Evolutionary conservation across 2,113 vertebrate species (phyloP).

Genomic region (Lepisosteus oculatus): DNA sequence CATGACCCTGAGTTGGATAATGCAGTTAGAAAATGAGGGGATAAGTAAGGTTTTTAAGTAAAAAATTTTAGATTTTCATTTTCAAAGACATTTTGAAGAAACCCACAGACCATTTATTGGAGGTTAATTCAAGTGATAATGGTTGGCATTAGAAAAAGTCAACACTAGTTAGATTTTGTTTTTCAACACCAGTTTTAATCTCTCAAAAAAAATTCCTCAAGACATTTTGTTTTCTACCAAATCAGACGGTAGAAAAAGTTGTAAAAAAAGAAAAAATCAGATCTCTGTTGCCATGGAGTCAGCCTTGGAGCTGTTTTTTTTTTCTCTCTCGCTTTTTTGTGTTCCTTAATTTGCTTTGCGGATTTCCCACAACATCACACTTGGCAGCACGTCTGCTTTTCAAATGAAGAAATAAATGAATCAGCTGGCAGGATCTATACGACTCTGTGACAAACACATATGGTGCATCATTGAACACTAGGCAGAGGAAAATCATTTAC

Average conservation of each 20-base stretch:
- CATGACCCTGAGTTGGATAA: too few relatives aligned
- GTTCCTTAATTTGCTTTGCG: neutral
- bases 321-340: neutral
- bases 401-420: constrained; percentile 23
- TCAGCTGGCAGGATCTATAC: constrained; percentile 38
- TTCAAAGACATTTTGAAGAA: too few relatives aligned
- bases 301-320: constrained; percentile 13
- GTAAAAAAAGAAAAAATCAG: neutral
- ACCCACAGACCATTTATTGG: too few relatives aligned
- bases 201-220: too few relatives aligned
- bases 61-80: too few relatives aligned
- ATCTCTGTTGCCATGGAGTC: constrained; percentile 6
- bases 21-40: too few relatives aligned
- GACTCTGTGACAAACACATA: constrained; percentile 36
- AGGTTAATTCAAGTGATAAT: too few relatives aligned
- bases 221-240: constrained; percentile 2
- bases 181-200: too few relatives aligned
- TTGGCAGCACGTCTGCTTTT: neutral
- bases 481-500: neutral
- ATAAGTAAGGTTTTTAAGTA: too few relatives aligned
- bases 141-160: too few relatives aligned
- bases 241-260: neutral
- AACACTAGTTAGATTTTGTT: too few relatives aligned
- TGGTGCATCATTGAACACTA: constrained; percentile 34
- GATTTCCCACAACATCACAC: neutral